Percentiles rank a stretch among this genome's conserved stretches.
Conservation (phyloP, 1,140 invertebrate species). For the Zophobas atratus region DNA sequence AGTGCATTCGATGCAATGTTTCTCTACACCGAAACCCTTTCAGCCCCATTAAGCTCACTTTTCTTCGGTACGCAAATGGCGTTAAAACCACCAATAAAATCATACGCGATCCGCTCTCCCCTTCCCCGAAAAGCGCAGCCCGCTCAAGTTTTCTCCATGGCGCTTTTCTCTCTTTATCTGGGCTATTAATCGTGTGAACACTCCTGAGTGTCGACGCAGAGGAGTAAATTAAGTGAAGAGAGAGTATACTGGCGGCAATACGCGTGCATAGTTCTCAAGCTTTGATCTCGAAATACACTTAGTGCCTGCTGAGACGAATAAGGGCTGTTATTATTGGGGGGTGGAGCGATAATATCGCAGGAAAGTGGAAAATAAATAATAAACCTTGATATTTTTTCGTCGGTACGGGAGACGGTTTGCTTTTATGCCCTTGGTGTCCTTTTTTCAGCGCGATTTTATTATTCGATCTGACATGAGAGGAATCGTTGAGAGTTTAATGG, state of each 20-base stretch:
- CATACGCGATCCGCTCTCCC: background rate
- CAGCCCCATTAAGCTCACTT: constrained; percentile 1
- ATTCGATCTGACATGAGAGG: background rate
- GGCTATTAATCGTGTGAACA: constrained; percentile 34
- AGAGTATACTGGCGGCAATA: constrained; percentile 33
- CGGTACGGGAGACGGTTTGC: background rate
- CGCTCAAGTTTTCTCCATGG: constrained; percentile 1
- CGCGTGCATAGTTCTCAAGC: constrained; percentile 47
- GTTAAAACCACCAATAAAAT: constrained; percentile 39
- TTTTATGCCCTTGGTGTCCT: background rate
- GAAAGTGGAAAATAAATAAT: constrained; percentile 57
- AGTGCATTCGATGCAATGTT: no score
- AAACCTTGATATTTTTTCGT: constrained; percentile 44
- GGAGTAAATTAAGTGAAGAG: constrained; percentile 42
- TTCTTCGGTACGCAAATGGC: constrained; percentile 16
- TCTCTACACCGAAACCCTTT: constrained; percentile 15
- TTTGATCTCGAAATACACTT: constrained; percentile 60
- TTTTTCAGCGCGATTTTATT: background rate
- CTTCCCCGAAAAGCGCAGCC: constrained; percentile 18
- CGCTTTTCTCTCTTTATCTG: constrained; percentile 24
- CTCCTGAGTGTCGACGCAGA: constrained; percentile 32
- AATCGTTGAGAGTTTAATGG: background rate
- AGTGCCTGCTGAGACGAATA: constrained; percentile 55
- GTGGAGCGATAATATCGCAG: constrained; percentile 51
- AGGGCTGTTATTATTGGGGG: constrained; percentile 56